phyloP scores from a whole-genome alignment of 2,113 vertebrate genomes.

The Lanius ludovicianus region DNA sequence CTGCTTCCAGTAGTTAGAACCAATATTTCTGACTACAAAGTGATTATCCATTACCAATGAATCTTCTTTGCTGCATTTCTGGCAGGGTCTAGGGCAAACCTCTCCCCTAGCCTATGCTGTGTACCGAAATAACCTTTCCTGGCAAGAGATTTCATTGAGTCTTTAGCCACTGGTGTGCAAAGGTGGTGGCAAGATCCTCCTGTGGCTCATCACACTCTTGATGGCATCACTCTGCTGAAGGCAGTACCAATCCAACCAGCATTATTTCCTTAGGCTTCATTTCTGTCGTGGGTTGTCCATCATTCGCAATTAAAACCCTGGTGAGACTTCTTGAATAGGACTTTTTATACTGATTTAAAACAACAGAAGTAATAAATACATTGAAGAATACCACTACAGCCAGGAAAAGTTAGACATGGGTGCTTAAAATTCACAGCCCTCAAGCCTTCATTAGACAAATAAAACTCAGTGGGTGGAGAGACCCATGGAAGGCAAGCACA shows the following conservation, averaged over 20 bases:
- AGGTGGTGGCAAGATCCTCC: not conserved
- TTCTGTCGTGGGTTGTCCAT: not conserved
- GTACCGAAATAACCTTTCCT: not conserved
- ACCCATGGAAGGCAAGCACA: slow-evolving; percentile 1
- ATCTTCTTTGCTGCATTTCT: not conserved
- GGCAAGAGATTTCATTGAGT: not conserved
- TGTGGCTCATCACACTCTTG: not conserved
- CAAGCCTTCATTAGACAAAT: slow-evolving; percentile 35
- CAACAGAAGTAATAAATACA: slow-evolving; percentile 17
- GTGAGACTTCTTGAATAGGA: not conserved
- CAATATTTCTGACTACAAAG: not conserved
- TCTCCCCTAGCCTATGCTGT: not conserved
- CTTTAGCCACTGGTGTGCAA: not conserved
- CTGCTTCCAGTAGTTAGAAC: not conserved
- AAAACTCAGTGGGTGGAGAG: slow-evolving; percentile 23
- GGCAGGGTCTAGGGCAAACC: not conserved
- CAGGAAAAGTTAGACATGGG: not conserved
- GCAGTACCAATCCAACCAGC: not conserved
- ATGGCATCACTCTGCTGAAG: not conserved
- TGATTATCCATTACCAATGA: not conserved
- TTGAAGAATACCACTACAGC: not conserved
- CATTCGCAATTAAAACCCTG: not conserved
- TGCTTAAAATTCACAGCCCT: slow-evolving; percentile 16
- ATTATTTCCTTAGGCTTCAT: not conserved
- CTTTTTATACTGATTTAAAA: not conserved